A percentile compares a stretch with the other conserved stretches of the same genome.
Conservation (phyloP, 2,113 vertebrate species). For the Zosterops japonicus region DNA sequence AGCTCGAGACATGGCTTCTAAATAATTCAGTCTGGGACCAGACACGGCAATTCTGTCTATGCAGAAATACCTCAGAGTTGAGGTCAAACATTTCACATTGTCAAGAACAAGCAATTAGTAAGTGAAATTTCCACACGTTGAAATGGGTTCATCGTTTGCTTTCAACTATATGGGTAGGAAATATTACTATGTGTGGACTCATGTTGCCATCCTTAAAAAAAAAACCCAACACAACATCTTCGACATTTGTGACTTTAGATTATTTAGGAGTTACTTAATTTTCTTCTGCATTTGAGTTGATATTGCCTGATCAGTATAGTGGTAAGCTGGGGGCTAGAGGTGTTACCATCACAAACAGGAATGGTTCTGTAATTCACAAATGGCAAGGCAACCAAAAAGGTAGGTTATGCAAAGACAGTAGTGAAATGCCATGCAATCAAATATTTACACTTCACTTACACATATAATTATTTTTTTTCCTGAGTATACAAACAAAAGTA, state of each 20-base stretch:
- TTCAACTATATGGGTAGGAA: not conserved
- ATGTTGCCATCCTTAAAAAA: not conserved
- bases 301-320: not conserved
- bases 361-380: not conserved
- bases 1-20: not conserved
- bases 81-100: not conserved
- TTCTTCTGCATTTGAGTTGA: not conserved
- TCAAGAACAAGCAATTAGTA: not conserved
- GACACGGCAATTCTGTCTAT: not conserved
- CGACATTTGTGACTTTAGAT: not conserved
- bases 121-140: not conserved
- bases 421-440: not conserved
- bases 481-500: not conserved
- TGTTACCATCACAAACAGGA: not conserved
- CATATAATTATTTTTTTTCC: not conserved
- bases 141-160: not conserved
- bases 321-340: not conserved
- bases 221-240: not conserved
- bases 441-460: not conserved
- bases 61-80: not conserved
- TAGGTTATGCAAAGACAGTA: not conserved
- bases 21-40: slow-evolving; percentile 1
- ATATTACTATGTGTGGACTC: not conserved
- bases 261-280: not conserved
- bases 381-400: not conserved